A percentile compares a stretch with the other conserved stretches of the same genome.
Conservation (phyloP, 2,888 invertebrate species). For the Eilema depressum region DNA sequence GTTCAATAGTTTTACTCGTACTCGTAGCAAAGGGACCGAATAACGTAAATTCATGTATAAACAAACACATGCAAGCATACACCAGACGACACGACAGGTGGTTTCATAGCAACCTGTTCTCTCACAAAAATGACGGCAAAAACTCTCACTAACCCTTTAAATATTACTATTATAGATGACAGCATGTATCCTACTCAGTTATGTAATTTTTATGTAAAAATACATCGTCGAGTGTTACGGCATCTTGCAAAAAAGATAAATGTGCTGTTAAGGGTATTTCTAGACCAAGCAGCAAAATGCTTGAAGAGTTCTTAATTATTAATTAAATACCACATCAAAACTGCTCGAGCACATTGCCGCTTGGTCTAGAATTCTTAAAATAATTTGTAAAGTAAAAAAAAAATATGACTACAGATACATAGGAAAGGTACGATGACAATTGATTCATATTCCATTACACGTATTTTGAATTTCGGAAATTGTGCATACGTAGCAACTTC, state of each 20-base stretch:
- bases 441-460: too few species aligned
- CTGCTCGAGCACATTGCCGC: background rate
- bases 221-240: background rate
- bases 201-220: slow-evolving; percentile 7
- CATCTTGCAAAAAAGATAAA: background rate
- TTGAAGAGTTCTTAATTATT: too few species aligned
- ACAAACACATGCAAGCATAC: slow-evolving; percentile 40
- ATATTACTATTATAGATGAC: slow-evolving; percentile 32
- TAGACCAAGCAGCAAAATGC: too few species aligned
- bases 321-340: background rate
- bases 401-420: too few species aligned
- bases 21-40: slow-evolving; percentile 26
- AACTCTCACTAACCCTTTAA: slow-evolving; percentile 78
- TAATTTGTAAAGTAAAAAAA: too few species aligned
- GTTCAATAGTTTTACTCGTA: slow-evolving; percentile 24
- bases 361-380: too few species aligned
- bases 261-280: background rate
- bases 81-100: slow-evolving; percentile 72
- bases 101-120: slow-evolving; percentile 71
- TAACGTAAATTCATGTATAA: slow-evolving; percentile 51
- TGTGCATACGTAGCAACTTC: too few species aligned
- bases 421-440: too few species aligned
- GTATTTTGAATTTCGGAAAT: too few species aligned
- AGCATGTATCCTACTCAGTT: slow-evolving; percentile 11
- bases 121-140: slow-evolving; percentile 72